Evolutionary conservation across 1,140 invertebrate genomes (phyloP).

Genomic region (Drosophila tsacasi): DNA sequence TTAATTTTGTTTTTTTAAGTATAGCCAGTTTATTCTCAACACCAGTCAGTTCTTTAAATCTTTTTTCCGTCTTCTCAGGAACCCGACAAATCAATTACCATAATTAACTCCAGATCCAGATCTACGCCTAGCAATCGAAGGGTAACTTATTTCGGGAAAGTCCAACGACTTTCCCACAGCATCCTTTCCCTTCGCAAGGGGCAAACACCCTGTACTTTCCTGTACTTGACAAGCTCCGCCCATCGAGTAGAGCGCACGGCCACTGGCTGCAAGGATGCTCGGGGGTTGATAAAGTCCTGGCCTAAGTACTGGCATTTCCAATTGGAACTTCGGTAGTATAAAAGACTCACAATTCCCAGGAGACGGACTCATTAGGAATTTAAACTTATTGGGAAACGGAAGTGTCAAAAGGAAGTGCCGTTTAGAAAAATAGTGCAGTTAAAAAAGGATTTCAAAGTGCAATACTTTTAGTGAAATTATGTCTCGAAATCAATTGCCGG

Average conservation of each 20-base stretch:
- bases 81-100: neutral
- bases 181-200: slow-evolving; percentile 19
- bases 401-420: slow-evolving; percentile 15
- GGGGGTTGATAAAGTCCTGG: slow-evolving; percentile 52
- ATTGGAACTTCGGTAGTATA: slow-evolving; percentile 71
- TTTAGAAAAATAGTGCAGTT: neutral
- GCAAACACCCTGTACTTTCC: slow-evolving; percentile 72
- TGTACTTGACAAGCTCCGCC: slow-evolving; percentile 76
- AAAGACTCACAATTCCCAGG: slow-evolving; percentile 71
- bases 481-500: slow-evolving; percentile 86
- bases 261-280: slow-evolving; percentile 61
- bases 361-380: slow-evolving; percentile 68
- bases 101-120: slow-evolving; percentile 29
- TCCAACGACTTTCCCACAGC: slow-evolving; percentile 57
- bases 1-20: too few relatives aligned
- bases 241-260: slow-evolving; percentile 41
- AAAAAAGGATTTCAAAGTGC: neutral
- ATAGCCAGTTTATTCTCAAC: too few relatives aligned
- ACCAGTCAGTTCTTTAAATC: neutral
- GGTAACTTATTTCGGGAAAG: slow-evolving; percentile 12
- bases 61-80: neutral
- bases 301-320: slow-evolving; percentile 59
- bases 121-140: slow-evolving; percentile 1
- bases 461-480: slow-evolving; percentile 44
- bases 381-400: slow-evolving; percentile 66